A percentile compares a stretch with the other conserved stretches of the same genome.
These are phyloP conservation scores for Alligator sinensis DNA, from an alignment of 2,113 vertebrate genomes.

Conservation along the genomic window DNA sequence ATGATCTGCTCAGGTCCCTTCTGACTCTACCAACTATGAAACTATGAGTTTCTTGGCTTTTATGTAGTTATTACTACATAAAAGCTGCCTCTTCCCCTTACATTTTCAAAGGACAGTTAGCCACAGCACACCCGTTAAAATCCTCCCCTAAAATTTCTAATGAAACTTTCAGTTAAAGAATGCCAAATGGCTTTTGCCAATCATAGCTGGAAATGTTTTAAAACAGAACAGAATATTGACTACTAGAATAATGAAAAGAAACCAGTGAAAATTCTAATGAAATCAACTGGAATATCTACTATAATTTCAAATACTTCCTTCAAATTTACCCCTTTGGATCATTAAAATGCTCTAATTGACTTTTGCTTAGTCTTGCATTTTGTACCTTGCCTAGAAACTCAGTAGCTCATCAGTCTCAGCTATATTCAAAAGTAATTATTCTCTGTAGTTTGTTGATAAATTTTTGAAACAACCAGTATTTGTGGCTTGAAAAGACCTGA, in stretches of 20 bases:
- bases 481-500: not conserved
- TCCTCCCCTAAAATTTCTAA: not conserved
- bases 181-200: not conserved
- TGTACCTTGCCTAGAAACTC: not conserved
- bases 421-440: not conserved
- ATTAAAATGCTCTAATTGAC: not conserved
- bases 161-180: not conserved
- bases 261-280: conserved; percentile 5
- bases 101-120: not conserved
- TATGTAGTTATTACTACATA: not conserved
- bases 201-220: not conserved
- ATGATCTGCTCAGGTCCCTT: too few relatives aligned
- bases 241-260: conserved; percentile 25
- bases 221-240: not conserved
- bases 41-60: not conserved
- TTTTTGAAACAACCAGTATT: not conserved
- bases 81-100: not conserved
- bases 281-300: conserved; percentile 23
- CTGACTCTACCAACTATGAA: too few relatives aligned
- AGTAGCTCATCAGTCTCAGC: fast-evolving
- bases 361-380: not conserved
- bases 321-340: not conserved
- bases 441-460: not conserved
- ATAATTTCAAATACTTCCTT: conserved; percentile 32
- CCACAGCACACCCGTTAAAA: not conserved